These are phyloP conservation scores for Romanogobio albipinnatus DNA, from an alignment of 2,113 vertebrate species.

Conservation along the genomic window DNA sequence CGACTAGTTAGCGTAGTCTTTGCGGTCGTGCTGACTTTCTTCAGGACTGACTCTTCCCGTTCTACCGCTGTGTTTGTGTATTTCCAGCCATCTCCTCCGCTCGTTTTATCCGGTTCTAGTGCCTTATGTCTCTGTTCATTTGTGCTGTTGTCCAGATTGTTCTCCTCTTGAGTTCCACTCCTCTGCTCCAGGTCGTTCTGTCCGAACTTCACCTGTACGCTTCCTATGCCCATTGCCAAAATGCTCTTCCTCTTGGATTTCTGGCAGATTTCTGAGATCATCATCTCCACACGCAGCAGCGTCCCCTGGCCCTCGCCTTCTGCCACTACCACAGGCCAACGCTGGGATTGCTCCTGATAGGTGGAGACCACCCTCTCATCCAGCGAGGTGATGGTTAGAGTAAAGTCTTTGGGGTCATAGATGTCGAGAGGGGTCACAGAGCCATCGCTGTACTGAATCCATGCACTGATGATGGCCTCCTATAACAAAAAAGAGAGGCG, in stretches of 20 bases:
- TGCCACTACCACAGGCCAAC: constrained; percentile 84
- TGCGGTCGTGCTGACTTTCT: constrained; percentile 82
- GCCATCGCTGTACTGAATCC: constrained; percentile 95
- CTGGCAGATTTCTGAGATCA: constrained; percentile 93
- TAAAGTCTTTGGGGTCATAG: constrained; percentile 93
- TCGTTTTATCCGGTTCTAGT: constrained; percentile 75
- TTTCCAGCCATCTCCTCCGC: constrained; percentile 78
- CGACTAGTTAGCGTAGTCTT: constrained; percentile 73
- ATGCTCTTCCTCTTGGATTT: constrained; percentile 94
- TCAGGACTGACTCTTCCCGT: constrained; percentile 79
- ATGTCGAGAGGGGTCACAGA: constrained; percentile 91
- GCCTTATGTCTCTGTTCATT: constrained; percentile 77
- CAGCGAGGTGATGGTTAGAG: constrained; percentile 82
- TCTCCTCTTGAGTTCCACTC: constrained; percentile 73
- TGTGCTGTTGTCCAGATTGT: constrained; percentile 77
- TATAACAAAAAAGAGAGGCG: constrained; percentile 58
- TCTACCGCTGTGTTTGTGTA: constrained; percentile 69
- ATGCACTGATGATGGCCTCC: constrained; percentile 91
- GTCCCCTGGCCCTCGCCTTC: constrained; percentile 91
- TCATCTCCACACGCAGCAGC: constrained; percentile 89
- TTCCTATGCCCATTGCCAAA: constrained; percentile 87
- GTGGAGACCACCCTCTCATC: constrained; percentile 88
- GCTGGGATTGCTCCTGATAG: constrained; percentile 76
- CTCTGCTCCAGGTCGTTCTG: constrained; percentile 74
- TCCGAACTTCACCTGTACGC: constrained; percentile 85